Conservation (phyloP, 2,888 invertebrate species). For the Ypsolopha sequella region DNA sequence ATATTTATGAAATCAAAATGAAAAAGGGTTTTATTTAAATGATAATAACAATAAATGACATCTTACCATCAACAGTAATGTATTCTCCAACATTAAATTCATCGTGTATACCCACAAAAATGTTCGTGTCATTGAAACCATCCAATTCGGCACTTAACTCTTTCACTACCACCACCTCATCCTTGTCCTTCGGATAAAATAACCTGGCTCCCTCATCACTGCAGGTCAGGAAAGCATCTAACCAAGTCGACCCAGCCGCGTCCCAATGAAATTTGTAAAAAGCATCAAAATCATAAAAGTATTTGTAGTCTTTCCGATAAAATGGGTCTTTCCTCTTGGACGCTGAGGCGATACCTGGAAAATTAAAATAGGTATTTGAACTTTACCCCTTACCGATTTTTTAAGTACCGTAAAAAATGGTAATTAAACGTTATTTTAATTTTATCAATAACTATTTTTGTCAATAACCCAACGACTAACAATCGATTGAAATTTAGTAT, state of each 20-base stretch:
- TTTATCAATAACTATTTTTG: too few relatives aligned
- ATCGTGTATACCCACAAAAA: constrained; percentile 28
- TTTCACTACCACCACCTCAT: constrained; percentile 26
- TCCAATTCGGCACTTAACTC: constrained; percentile 14
- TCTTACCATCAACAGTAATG: constrained; percentile 32
- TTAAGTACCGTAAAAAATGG: too few relatives aligned
- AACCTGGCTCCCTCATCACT: constrained; percentile 28
- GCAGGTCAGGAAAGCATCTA: constrained; percentile 22
- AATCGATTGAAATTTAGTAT: too few relatives aligned
- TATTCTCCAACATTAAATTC: constrained; percentile 26
- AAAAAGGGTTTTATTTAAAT: too few relatives aligned
- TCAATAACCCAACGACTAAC: too few relatives aligned
- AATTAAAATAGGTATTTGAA: too few relatives aligned
- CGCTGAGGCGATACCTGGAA: too few relatives aligned
- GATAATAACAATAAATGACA: too few relatives aligned
- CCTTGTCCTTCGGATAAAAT: constrained; percentile 23
- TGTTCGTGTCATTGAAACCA: constrained; percentile 18
- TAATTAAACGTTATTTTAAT: too few relatives aligned
- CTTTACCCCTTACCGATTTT: too few relatives aligned
- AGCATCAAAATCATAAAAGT: constrained; percentile 23
- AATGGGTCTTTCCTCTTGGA: constrained; percentile 12
- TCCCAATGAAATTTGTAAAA: constrained; percentile 33
- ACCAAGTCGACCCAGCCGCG: constrained; percentile 16
- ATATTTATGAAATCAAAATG: too few relatives aligned
- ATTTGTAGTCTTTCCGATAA: constrained; percentile 30